Base-by-base conservation (phyloP, 2,888 invertebrate genomes). In the Lepidocyrtoides sp. region DNA sequence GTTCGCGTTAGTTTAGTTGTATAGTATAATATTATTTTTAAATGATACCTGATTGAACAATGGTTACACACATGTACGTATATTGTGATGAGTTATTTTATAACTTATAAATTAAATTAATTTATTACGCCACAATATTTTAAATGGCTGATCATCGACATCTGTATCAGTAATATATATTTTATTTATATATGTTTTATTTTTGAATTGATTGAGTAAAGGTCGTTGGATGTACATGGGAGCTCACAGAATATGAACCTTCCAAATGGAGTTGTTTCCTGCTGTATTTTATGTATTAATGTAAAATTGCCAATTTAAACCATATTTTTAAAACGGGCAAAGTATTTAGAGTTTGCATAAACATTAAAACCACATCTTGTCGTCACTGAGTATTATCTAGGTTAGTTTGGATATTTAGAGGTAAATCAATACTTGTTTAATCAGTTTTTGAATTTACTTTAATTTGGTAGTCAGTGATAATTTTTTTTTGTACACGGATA, bases 401-500 rank as follows among this genome's bases (percentile, higher is more conserved):
- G 87, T 79, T 88, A 81, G 29, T 69, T n/a, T n/a, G n/a, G n/a
- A n/a, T n/a, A n/a, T n/a, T n/a, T n/a, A n/a, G n/a, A n/a, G n/a
- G n/a, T n/a, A n/a, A n/a, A n/a, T n/a, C n/a, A n/a, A n/a, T n/a
- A n/a, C n/a, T n/a, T n/a, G n/a, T n/a, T n/a, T n/a, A n/a, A n/a
- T n/a, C n/a, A n/a, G n/a, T n/a, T n/a, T n/a, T n/a, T n/a, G n/a
- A n/a, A n/a, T n/a, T n/a, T n/a, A n/a, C n/a, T n/a, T n/a, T n/a
- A n/a, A 17, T 57, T 29, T 79, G 88, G 36, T 81, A 63, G 51
- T 60, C 32, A 44, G 51, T 66, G 36, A 86, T 79, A 57, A 87
- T 87, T 63, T 60, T 54, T 77, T 26, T 87, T 87, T 87, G 86
- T 87, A 87, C 86, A 44, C 36, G 60, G 86, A 87, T 79, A 87